Base-by-base conservation (phyloP, 2,888 invertebrate species). In the Dasysyrphus tricinctus region DNA sequence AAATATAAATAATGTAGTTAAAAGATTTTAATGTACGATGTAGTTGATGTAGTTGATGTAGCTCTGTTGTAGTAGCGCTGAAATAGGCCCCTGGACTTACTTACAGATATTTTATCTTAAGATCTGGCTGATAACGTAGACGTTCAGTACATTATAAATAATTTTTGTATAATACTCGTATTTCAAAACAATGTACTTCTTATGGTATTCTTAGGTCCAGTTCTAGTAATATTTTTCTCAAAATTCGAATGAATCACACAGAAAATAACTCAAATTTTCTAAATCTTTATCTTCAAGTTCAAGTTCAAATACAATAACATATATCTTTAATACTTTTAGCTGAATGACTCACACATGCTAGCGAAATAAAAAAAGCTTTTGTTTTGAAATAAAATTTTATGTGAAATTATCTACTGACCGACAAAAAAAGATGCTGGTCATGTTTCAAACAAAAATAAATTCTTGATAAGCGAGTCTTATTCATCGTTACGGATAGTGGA, bases 361-460 rank as follows among this genome's bases (percentile, higher is more conserved):
- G 14, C 7, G 57, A 76, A 56, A 70, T 24, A 76, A 61, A 59
- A 19, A 70, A 67, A 63, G 1, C 7, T 14, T 29, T 63, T 44
- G 5, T 61, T 51, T 44, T 19, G 14, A 44, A 57, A 42, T n/a
- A 7, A 51, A 73, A 51, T 34, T 61, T 8, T 34, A 61, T 75
- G 69, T 49, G 65, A 80, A 67, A 59, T 51, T 14, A 44, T 63
- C 19, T 5, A 7, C 14, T 49, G 67, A 54, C 37, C 44, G 29
- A 47, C 32, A 32, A 47, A 47, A 47, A 47, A 44, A 51, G 77
- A 78, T 82, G 82, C 78, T 84, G 56, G 72, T 84, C 75, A 2
- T 16, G 65, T 84, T 80, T 65, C 83, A 51, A 42, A 75, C 9
- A 73, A 54, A 67, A 56, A 24, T n/a, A 56, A 32, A 65, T 63